A percentile compares a stretch with the other conserved stretches of the same genome.
Evolutionary conservation across 2,113 vertebrate genomes (phyloP).

Genomic region (Furnarius figulus): DNA sequence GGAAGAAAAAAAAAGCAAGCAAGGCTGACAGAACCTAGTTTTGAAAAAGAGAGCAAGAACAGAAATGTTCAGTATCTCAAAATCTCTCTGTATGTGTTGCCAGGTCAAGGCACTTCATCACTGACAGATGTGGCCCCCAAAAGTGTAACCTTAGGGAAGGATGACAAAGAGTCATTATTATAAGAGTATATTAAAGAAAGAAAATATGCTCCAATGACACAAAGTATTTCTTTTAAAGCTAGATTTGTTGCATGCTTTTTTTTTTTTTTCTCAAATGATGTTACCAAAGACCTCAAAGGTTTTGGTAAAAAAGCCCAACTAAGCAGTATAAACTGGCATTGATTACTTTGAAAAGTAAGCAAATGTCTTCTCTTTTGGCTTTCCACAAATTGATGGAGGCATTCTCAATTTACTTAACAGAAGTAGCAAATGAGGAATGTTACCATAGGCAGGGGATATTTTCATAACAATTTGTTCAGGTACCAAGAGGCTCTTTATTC

Average conservation of each 20-base stretch:
- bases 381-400: conserved; percentile 41
- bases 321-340: neutral
- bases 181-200: neutral
- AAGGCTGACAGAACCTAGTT: neutral
- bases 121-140: neutral
- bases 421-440: conserved; percentile 42
- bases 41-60: neutral
- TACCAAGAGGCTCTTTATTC: conserved; percentile 23
- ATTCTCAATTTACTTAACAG: conserved; percentile 52
- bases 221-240: neutral
- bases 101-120: neutral
- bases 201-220: neutral
- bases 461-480: conserved; percentile 63
- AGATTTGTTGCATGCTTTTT: neutral
- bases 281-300: neutral
- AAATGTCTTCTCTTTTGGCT: neutral
- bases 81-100: neutral
- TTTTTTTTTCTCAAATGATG: neutral
- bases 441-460: conserved; percentile 48
- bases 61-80: neutral
- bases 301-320: neutral
- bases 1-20: neutral
- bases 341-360: neutral
- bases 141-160: neutral
- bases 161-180: neutral